Percentiles rank a stretch among this genome's conserved stretches.
Conservation (phyloP, 2,113 vertebrate genomes). For the Anser cygnoides region DNA sequence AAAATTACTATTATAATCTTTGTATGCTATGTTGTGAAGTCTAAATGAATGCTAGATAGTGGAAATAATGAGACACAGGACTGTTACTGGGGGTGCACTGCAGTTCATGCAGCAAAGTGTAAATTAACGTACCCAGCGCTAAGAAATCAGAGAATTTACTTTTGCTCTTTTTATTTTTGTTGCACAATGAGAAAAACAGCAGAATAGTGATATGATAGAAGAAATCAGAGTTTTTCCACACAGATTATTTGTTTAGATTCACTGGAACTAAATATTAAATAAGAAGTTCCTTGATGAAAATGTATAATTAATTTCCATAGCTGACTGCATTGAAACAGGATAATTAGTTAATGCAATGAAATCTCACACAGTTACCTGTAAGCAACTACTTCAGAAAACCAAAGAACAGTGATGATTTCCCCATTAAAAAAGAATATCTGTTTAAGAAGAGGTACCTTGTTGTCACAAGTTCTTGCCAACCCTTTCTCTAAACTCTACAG, state of each 20-base stretch:
- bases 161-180: not conserved
- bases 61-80: not conserved
- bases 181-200: not conserved
- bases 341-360: not conserved
- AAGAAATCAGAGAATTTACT: conserved; percentile 5
- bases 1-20: conserved; percentile 50
- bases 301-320: not conserved
- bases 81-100: not conserved
- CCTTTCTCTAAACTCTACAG: not conserved
- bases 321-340: not conserved
- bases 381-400: not conserved
- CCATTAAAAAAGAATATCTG: not conserved
- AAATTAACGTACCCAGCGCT: not conserved
- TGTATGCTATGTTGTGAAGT: not conserved
- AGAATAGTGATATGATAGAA: not conserved
- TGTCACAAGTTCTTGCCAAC: not conserved
- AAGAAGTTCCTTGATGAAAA: not conserved
- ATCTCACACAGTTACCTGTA: not conserved
- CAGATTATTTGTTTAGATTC: not conserved
- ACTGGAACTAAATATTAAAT: not conserved
- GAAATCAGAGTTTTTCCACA: not conserved
- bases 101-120: not conserved
- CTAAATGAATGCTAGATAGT: conserved; percentile 19
- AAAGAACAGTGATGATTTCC: not conserved
- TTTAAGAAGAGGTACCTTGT: not conserved